Base-by-base conservation (phyloP, 1,140 invertebrate genomes). In the Schlechtendalia chinensis region DNA sequence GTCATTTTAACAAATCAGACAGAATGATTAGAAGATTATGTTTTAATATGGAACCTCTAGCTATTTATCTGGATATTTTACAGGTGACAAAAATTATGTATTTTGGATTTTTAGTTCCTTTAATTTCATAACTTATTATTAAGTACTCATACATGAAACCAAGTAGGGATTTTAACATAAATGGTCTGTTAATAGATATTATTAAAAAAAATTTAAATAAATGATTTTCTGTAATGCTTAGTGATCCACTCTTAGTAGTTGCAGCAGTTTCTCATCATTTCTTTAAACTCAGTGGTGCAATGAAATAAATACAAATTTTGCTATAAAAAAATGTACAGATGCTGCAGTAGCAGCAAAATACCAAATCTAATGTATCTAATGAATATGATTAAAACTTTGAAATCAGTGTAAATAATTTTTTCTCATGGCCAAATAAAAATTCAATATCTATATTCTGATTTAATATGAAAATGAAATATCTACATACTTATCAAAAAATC, bases 21-120 rank as follows among this genome's bases (percentile, higher is more conserved):
- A 39, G 63, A 67, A 67, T 67, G 17, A 17, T 67, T 67, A 67
- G 63, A 67, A n/a, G 63, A 67, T 19, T 67, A 67, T 45, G 11
- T 16, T 71, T 16, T 45, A 24, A 22, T 22, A 69, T 69, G 65
- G 39, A 69, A 69, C 39, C 39, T 22, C 32, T 69, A 22, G 65
- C 65, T 22, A 22, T 45, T 69, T 45, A 39, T 69, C 14, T 69
- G 5, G 65, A 69, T 47, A 45, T 69, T 45, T 47, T 69, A 45
- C 65, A 69, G 45, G 65, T 69, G 65, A 69, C 19, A 69, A 69
- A 69, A 45, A 11, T n/a, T 47, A 69, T 47, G 65, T 69, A 69
- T 69, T 69, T 69, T 69, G 65, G 65, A 45, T n/a, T n/a, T n/a
- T n/a, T n/a, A n/a, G n/a, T n/a, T n/a, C n/a, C n/a, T n/a, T n/a